Conservation (phyloP, 64 coral and sea anemone species). For the Montipora capricornis region DNA sequence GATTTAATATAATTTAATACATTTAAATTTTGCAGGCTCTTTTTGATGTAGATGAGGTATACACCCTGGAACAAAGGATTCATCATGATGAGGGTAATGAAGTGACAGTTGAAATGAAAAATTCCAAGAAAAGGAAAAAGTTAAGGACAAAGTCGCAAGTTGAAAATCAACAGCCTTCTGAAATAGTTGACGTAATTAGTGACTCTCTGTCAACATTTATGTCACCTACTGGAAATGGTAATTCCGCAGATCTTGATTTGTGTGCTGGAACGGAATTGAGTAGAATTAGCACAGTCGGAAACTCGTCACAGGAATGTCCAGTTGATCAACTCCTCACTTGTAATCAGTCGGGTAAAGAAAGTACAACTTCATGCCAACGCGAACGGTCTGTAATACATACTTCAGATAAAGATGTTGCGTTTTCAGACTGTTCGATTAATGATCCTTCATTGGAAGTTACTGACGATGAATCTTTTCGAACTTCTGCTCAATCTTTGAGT, state of each 20-base stretch:
- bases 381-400: not conserved
- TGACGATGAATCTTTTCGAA: not conserved
- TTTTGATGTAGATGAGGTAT: conserved; percentile 98
- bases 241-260: not conserved
- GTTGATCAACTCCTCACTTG: not conserved
- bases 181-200: not conserved
- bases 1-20: too few species aligned
- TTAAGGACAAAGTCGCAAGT: conserved; percentile 21
- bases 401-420: too few species aligned
- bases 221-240: not conserved
- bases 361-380: not conserved
- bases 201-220: not conserved
- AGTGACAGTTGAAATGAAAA: conserved; percentile 1
- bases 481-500: conserved; percentile 20
- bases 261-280: not conserved
- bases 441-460: not conserved
- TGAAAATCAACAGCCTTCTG: not conserved
- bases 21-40: conserved; percentile 73
- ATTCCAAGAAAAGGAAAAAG: conserved; percentile 82
- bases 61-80: conserved; percentile 77
- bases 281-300: not conserved
- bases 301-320: too few species aligned
- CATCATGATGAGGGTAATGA: not conserved
- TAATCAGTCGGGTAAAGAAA: not conserved
- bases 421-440: not conserved